Percentiles rank a stretch among this genome's conserved stretches.
Evolutionary conservation across 2,797 vertebrate species (phyloP).

Genomic region (Phalloptychus januarius): DNA sequence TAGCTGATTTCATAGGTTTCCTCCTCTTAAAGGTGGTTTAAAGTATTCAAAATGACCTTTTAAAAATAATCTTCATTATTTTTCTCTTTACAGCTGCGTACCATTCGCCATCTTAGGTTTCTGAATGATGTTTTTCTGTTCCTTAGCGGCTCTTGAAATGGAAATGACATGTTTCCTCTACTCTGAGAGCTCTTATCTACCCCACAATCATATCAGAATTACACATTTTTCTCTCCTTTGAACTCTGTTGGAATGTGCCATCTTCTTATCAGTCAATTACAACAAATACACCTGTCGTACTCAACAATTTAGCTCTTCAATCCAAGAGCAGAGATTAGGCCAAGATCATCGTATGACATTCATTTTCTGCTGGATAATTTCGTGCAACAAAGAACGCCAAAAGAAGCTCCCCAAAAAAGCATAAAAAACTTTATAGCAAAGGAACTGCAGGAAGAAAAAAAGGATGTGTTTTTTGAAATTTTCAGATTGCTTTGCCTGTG

Average conservation of each 20-base stretch:
- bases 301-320: constrained; percentile 5
- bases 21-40: neutral
- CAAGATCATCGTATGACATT: neutral
- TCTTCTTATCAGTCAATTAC: constrained; percentile 16
- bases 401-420: neutral
- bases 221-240: constrained; percentile 7
- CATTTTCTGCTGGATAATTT: constrained; percentile 2
- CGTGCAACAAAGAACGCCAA: neutral
- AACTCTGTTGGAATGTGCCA: neutral
- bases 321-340: constrained; percentile 4
- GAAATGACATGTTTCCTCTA: constrained; percentile 12
- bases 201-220: constrained; percentile 20
- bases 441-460: neutral
- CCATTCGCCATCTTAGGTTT: neutral
- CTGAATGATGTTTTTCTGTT: neutral
- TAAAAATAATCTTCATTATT: neutral
- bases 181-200: constrained; percentile 2
- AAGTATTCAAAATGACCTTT: neutral
- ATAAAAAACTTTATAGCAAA: neutral
- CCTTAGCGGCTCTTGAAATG: constrained; percentile 6
- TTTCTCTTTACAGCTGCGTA: neutral
- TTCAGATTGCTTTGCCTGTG: neutral
- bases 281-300: neutral
- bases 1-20: neutral
- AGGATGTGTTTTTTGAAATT: neutral